A percentile compares a stretch with the other conserved stretches of the same genome.
phyloP scores from a whole-genome alignment of 2,797 vertebrate genomes.

The Saxicola maurus region DNA sequence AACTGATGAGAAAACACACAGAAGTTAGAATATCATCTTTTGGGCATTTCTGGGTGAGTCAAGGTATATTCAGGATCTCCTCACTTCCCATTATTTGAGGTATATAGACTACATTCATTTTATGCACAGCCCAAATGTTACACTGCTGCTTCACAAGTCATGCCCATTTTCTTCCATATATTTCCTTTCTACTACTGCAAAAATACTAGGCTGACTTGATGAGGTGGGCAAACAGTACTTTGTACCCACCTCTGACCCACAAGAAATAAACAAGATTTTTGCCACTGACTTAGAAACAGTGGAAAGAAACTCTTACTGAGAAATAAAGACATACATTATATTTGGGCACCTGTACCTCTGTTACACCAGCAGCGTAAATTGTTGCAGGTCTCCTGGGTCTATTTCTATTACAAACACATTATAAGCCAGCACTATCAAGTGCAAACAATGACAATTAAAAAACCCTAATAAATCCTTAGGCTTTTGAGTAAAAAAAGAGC shows the following conservation, averaged over 20 bases:
- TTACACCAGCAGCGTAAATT: neutral
- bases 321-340: neutral
- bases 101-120: neutral
- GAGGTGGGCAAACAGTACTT: neutral
- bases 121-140: neutral
- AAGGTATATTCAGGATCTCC: neutral
- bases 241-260: neutral
- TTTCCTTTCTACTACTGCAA: neutral
- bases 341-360: neutral
- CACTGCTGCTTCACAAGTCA: neutral
- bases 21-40: neutral
- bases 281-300: neutral
- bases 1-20: neutral
- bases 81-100: neutral
- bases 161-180: neutral
- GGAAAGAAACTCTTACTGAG: rapidly evolving
- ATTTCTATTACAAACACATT: neutral
- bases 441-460: neutral
- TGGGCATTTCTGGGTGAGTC: neutral
- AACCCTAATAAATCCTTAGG: neutral
- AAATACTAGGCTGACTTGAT: neutral
- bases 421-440: neutral
- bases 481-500: neutral
- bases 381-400: neutral
- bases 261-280: neutral